Conservation (phyloP, 2,888 invertebrate genomes). For the Altica lythri region DNA sequence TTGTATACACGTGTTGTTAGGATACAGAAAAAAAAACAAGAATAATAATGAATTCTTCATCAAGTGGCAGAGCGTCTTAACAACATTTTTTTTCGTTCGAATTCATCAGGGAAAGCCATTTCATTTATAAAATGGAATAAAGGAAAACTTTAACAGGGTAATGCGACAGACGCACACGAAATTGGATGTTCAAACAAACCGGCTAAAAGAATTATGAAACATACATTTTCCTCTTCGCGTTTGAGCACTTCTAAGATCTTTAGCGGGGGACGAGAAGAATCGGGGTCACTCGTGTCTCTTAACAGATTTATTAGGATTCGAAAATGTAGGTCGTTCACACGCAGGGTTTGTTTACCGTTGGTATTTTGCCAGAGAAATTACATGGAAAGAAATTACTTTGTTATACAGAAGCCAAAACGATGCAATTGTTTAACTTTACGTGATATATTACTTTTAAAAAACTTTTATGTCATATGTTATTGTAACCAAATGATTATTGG, state of each 20-base stretch:
- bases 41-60: neutral
- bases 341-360: conserved; percentile 15
- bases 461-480: too few species aligned
- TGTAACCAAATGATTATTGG: too few species aligned
- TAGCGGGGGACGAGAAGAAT: conserved; percentile 17
- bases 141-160: conserved; percentile 39
- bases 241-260: neutral
- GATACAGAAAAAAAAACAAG: too few species aligned
- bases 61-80: too few species aligned
- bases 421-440: neutral
- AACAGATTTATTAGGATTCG: conserved; percentile 12
- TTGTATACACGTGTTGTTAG: too few species aligned
- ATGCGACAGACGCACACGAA: conserved; percentile 36
- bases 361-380: conserved; percentile 16
- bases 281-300: conserved; percentile 28
- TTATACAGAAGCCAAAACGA: neutral
- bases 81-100: too few species aligned
- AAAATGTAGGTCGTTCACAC: conserved; percentile 24
- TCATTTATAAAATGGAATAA: too few species aligned
- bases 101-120: too few species aligned
- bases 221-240: conserved; percentile 23
- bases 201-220: conserved; percentile 30
- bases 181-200: conserved; percentile 35
- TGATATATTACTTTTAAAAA: neutral
- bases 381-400: conserved; percentile 10